Conservation (phyloP, 2,113 vertebrate genomes). For the Bos taurus region ARS-UCD2.0 NC_037344.1:70212501-70213000, state of each 20-base stretch:
- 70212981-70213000: not conserved
- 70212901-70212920: not conserved
- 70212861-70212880: not conserved
- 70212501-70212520: not conserved
- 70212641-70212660: not conserved
- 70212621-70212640: not conserved
- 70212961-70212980: not conserved
- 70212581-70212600: slow-evolving; percentile 24
- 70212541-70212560: not conserved
- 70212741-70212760: slow-evolving; percentile 94
- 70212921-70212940: not conserved
- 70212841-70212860: slow-evolving; percentile 38
- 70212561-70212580: not conserved
- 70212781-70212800: slow-evolving; percentile 96
- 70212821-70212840: slow-evolving; percentile 86
- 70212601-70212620: not conserved
- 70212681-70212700: slow-evolving; percentile 78
- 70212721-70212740: slow-evolving; percentile 87
- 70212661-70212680: not conserved
- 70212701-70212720: slow-evolving; percentile 91
- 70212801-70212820: slow-evolving; percentile 99
- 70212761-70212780: slow-evolving; percentile 90
- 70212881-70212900: not conserved
- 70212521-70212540: not conserved
- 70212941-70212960: not conserved